phyloP scores from a whole-genome alignment of 2,888 invertebrate genomes.

The Perizoma affinitatum region DNA sequence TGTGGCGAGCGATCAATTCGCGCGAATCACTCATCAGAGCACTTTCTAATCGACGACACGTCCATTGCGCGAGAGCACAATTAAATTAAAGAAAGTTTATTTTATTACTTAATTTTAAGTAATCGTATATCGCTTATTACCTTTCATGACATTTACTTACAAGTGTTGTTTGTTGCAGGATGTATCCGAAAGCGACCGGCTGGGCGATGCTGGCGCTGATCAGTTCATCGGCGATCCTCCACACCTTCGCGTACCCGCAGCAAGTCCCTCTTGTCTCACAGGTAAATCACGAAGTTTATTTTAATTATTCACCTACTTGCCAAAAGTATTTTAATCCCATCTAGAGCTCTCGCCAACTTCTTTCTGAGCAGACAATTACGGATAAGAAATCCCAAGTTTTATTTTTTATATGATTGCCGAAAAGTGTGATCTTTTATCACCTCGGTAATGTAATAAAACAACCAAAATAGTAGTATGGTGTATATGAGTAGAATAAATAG shows the following conservation, averaged over 20 bases:
- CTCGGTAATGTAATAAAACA: too few species aligned
- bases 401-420: too few species aligned
- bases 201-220: constrained; percentile 89
- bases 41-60: constrained; percentile 78
- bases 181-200: constrained; percentile 86
- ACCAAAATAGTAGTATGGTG: too few species aligned
- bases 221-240: constrained; percentile 86
- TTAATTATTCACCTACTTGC: constrained; percentile 11
- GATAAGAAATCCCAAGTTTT: too few species aligned
- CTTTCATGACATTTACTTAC: constrained; percentile 44
- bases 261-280: constrained; percentile 75
- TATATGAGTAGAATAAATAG: too few species aligned
- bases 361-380: too few species aligned
- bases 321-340: neutral
- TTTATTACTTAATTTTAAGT: constrained; percentile 37
- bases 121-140: constrained; percentile 26
- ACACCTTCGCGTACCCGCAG: constrained; percentile 87
- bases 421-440: too few species aligned
- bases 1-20: constrained; percentile 75
- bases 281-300: constrained; percentile 47
- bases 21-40: constrained; percentile 79
- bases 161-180: constrained; percentile 67
- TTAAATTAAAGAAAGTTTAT: constrained; percentile 57
- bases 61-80: constrained; percentile 63
- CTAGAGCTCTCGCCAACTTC: neutral